Base-by-base conservation (phyloP, 2,113 vertebrate genomes). In the Tenrec ecaudatus region DNA sequence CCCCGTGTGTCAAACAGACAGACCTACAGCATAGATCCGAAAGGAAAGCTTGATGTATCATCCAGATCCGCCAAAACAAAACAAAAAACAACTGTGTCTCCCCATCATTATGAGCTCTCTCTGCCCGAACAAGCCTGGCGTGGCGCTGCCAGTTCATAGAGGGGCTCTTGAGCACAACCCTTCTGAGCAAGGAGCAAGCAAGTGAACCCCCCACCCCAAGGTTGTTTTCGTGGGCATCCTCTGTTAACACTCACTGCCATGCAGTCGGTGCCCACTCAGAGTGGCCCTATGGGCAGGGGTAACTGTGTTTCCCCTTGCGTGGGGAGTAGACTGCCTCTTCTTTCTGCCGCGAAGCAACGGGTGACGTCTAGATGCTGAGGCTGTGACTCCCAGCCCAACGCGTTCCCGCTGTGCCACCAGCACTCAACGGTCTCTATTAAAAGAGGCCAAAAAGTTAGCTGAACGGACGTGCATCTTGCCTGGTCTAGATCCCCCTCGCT, bases 1-100 rank as follows among this genome's bases (percentile, higher is more conserved):
- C 25, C 10, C 29, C 15, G 60, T 33, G 33, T 62, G 9, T 58
- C 23, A 15, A 19, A 11, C n/a, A 31, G 66, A 68, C 29, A 31
- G 66, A 68, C n/a, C 79, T 88, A 31, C 14, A 4, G 27, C 38
- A 47, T 58, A 22, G 29, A 20, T 60, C 38, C 89, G 64, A 80
- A 36, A 89, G 62, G 66, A 40, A 81, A 71, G 31, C 73, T 88
- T 69, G 33, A 16, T 20, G 23, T 38, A 66, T 83, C 73, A 85
- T 75, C 92, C 62, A 88, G 53, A 92, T 92, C 38, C 53, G 79
- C 57, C 87, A 43, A 80, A 40, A n/a, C 31, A 66, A 47, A 81
- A 75, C 25, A 40, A 57, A 88, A 89, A 76, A 19, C 47, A 82
- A 36, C 23, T 17, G 33, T 33, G n/a, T 82, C 29, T 81, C 33